A percentile compares a stretch with the other conserved stretches of the same genome.
phyloP scores from a whole-genome alignment of 2,797 vertebrate genomes.

The Acridotheres tristis region DNA sequence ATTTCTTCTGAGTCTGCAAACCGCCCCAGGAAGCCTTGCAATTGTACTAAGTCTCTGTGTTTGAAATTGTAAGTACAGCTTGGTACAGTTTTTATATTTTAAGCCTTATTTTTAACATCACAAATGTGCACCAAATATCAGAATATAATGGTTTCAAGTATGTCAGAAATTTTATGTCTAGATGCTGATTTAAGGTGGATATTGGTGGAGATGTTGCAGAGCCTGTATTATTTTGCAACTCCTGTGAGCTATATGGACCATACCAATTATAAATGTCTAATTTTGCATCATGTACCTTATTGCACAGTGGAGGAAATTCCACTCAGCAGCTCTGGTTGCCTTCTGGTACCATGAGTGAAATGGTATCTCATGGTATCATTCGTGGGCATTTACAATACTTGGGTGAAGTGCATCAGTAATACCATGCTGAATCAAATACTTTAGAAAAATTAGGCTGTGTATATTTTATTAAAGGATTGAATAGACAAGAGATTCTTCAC shows the following conservation, averaged over 20 bases:
- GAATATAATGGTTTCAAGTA: not conserved
- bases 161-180: not conserved
- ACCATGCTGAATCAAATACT: not conserved
- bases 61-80: conserved; percentile 92
- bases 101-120: not conserved
- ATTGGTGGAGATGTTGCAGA: not conserved
- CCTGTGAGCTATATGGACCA: not conserved
- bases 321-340: not conserved
- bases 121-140: not conserved
- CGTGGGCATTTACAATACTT: not conserved
- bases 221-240: not conserved
- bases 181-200: not conserved
- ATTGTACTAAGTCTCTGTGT: conserved; percentile 98
- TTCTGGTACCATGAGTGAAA: not conserved
- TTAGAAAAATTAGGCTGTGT: not conserved
- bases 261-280: not conserved
- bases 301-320: not conserved
- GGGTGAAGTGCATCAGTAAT: not conserved
- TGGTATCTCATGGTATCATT: not conserved
- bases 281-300: not conserved
- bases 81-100: not conserved
- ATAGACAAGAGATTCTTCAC: not conserved
- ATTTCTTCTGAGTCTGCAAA: conserved; percentile 87
- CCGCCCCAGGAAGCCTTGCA: conserved; percentile 95
- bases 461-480: not conserved